A percentile compares a stretch with the other conserved stretches of the same genome.
Conservation (phyloP, 2,888 invertebrate species). For the Drosophila ezoana region DNA sequence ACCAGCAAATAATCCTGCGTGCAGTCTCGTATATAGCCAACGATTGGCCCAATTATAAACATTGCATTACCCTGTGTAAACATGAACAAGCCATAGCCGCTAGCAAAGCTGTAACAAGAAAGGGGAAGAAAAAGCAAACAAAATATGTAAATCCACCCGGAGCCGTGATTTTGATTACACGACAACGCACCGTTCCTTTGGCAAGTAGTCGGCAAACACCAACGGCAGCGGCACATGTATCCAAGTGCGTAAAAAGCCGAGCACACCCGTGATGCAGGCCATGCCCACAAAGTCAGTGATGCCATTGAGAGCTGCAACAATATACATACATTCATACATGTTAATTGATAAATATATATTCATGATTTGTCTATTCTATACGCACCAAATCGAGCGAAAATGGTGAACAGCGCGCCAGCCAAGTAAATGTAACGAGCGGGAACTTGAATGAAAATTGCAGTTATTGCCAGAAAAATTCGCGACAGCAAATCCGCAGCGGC, state of each 20-base stretch:
- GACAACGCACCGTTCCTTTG: conserved; percentile 86
- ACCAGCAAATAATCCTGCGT: conserved; percentile 89
- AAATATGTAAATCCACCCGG: not conserved
- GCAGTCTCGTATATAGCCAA: conserved; percentile 87
- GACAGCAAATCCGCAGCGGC: conserved; percentile 89
- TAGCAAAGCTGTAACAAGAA: conserved; percentile 86
- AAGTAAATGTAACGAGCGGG: conserved; percentile 89
- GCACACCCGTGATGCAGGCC: conserved; percentile 87
- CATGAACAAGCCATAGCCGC: conserved; percentile 90
- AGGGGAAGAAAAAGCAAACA: not conserved
- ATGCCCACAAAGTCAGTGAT: conserved; percentile 86
- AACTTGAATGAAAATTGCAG: conserved; percentile 87
- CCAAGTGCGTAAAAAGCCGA: conserved; percentile 90
- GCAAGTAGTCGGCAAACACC: conserved; percentile 89
- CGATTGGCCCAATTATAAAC: conserved; percentile 89
- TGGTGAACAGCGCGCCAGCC: conserved; percentile 88
- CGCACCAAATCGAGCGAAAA: conserved; percentile 89
- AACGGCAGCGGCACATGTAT: conserved; percentile 90
- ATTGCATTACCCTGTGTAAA: conserved; percentile 89
- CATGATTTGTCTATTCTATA: conserved; percentile 26
- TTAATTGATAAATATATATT: not conserved
- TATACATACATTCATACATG: too few species aligned
- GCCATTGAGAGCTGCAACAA: conserved; percentile 85
- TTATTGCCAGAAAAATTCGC: conserved; percentile 87
- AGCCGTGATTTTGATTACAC: too few species aligned